phyloP scores from a whole-genome alignment of 2,113 vertebrate genomes.

The Mohoua ochrocephala region DNA sequence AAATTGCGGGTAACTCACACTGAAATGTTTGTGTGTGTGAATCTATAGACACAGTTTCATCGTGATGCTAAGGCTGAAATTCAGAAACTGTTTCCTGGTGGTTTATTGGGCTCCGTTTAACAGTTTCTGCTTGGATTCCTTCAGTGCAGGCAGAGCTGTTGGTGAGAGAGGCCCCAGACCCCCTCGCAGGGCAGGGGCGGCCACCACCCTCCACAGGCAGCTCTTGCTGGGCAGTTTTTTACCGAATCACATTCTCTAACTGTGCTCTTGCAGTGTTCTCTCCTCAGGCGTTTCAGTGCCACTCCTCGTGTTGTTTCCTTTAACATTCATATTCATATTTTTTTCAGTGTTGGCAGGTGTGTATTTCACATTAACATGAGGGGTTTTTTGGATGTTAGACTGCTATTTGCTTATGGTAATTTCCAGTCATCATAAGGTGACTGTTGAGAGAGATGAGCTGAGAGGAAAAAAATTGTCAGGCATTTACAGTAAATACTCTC shows the following conservation, averaged over 20 bases:
- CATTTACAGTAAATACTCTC: conserved; percentile 65
- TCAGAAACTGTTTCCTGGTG: not conserved
- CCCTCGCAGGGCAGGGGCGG: not conserved
- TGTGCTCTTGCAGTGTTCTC: not conserved
- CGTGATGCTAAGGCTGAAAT: not conserved
- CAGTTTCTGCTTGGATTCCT: not conserved
- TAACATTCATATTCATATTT: not conserved
- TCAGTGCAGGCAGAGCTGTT: accelerated
- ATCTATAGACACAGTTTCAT: not conserved
- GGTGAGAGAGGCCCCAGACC: not conserved
- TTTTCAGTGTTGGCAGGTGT: conserved; percentile 55
- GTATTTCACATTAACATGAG: conserved; percentile 39
- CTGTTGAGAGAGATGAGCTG: conserved; percentile 49
- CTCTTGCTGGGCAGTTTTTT: not conserved
- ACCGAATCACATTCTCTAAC: not conserved
- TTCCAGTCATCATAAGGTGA: conserved; percentile 60
- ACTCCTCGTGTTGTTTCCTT: not conserved
- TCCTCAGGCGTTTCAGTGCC: not conserved
- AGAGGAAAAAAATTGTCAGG: conserved; percentile 59
- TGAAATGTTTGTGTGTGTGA: accelerated
- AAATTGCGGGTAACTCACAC: not conserved
- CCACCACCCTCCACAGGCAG: not conserved
- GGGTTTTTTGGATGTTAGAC: conserved; percentile 45
- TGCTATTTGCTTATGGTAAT: conserved; percentile 65
- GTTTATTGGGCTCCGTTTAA: not conserved